Conservation (phyloP, 2,113 vertebrate genomes). For the Anolis carolinensis region DNA sequence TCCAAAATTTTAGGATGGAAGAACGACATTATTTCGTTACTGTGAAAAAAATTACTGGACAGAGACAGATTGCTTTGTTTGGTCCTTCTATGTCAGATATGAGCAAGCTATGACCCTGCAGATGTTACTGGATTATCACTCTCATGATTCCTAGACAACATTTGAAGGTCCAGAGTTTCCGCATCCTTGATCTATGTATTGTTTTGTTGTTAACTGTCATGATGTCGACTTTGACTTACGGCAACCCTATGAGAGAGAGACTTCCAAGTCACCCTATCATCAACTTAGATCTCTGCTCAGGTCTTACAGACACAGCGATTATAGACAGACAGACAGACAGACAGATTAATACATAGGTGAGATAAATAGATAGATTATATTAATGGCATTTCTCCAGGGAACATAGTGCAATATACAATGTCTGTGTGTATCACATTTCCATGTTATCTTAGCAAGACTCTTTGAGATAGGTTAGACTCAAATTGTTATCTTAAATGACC, state of each 20-base stretch:
- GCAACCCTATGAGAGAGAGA: no score
- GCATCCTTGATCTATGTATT: background rate
- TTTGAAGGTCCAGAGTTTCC: background rate
- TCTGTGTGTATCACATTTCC: background rate
- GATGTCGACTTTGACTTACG: no score
- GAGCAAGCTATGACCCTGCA: background rate
- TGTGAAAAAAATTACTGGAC: background rate
- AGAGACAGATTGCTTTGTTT: background rate
- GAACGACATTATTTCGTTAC: background rate
- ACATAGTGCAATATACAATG: background rate
- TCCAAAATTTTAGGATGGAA: background rate
- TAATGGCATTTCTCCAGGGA: background rate
- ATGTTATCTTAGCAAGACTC: background rate
- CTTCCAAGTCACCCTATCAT: no score
- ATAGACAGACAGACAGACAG: no score
- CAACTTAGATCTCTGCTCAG: no score
- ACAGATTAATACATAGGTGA: no score
- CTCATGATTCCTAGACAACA: background rate
- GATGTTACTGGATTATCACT: background rate
- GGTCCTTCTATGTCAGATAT: background rate
- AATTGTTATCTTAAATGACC: background rate
- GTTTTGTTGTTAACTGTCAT: background rate
- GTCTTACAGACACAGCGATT: no score
- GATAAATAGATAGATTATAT: no score
- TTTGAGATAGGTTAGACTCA: background rate